phyloP scores from a whole-genome alignment of 2,888 invertebrate genomes.

The Euspilapteryx auroguttella region DNA sequence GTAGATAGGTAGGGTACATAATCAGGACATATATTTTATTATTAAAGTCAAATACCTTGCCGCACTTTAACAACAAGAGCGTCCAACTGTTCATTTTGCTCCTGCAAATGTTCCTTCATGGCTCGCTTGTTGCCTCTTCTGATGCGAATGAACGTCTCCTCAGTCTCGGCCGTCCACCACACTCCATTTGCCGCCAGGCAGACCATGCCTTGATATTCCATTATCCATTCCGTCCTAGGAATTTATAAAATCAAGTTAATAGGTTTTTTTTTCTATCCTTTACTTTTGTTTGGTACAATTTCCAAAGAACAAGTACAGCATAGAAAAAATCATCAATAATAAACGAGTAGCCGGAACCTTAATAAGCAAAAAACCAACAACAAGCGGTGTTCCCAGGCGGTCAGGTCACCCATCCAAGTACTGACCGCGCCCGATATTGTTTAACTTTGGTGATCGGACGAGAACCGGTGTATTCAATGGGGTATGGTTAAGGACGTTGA shows the following conservation, averaged over 20 bases:
- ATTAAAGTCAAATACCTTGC: too few relatives aligned
- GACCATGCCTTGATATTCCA: conserved; percentile 88
- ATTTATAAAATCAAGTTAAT: too few relatives aligned
- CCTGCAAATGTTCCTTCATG: conserved; percentile 86
- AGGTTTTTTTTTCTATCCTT: too few relatives aligned
- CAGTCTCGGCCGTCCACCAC: conserved; percentile 96
- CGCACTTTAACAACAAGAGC: conserved; percentile 77
- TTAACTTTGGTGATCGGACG: conserved; percentile 15
- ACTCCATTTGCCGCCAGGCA: conserved; percentile 84
- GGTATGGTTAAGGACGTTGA: too few relatives aligned
- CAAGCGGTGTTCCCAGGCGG: too few relatives aligned
- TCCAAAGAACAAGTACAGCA: too few relatives aligned
- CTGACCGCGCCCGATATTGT: conserved; percentile 13
- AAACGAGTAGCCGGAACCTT: too few relatives aligned
- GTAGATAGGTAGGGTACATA: too few relatives aligned
- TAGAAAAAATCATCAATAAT: too few relatives aligned
- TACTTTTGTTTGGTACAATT: too few relatives aligned
- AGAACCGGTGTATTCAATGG: conserved; percentile 21
- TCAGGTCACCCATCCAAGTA: conserved; percentile 14
- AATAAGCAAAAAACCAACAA: too few relatives aligned
- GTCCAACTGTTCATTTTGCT: conserved; percentile 80
- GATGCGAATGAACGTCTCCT: conserved; percentile 77
- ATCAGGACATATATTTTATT: too few relatives aligned
- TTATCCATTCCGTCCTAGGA: conserved; percentile 82
- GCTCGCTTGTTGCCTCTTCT: conserved; percentile 78